Evolutionary conservation across 2,888 invertebrate species (phyloP).

Genomic region (Steinernema hermaphroditum): DNA sequence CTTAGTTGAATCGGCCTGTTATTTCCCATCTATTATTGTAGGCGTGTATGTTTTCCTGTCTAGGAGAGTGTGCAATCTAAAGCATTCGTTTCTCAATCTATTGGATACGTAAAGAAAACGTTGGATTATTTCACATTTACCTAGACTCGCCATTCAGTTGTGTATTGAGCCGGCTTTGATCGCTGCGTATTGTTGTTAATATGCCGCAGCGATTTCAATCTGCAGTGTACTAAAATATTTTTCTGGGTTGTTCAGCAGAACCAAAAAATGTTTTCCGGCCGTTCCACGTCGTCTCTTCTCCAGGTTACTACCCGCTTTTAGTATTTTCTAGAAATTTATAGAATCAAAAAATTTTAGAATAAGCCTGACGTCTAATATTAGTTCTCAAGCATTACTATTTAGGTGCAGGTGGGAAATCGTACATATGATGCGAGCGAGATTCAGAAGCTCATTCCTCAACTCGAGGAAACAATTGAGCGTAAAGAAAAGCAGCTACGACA

Average conservation of each 20-base stretch:
- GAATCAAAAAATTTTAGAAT: too few species aligned
- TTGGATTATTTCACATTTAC: slow-evolving; percentile 17
- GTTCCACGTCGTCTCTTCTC: not conserved
- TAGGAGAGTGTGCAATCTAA: too few species aligned
- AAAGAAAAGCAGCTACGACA: slow-evolving; percentile 60
- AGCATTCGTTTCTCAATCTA: not conserved
- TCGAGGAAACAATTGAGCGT: slow-evolving; percentile 54
- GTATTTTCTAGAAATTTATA: too few species aligned
- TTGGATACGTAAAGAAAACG: slow-evolving; percentile 14
- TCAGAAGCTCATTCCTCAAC: slow-evolving; percentile 64
- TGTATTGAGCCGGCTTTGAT: slow-evolving; percentile 1
- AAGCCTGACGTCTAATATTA: too few species aligned
- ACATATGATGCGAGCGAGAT: slow-evolving; percentile 64
- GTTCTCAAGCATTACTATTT: slow-evolving; percentile 15
- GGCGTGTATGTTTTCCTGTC: not conserved
- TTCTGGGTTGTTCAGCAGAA: not conserved
- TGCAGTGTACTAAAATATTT: slow-evolving; percentile 6
- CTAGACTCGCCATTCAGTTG: not conserved
- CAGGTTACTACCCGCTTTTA: not conserved
- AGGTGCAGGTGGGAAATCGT: slow-evolving; percentile 61
- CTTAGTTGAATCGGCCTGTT: slow-evolving; percentile 15
- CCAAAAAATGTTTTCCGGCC: slow-evolving; percentile 9
- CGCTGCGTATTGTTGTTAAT: not conserved
- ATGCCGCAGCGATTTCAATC: not conserved
- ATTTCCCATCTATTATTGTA: slow-evolving; percentile 22